These are phyloP conservation scores for Dasypolia templi DNA, from an alignment of 2,888 invertebrate species.

Conservation along the genomic window DNA sequence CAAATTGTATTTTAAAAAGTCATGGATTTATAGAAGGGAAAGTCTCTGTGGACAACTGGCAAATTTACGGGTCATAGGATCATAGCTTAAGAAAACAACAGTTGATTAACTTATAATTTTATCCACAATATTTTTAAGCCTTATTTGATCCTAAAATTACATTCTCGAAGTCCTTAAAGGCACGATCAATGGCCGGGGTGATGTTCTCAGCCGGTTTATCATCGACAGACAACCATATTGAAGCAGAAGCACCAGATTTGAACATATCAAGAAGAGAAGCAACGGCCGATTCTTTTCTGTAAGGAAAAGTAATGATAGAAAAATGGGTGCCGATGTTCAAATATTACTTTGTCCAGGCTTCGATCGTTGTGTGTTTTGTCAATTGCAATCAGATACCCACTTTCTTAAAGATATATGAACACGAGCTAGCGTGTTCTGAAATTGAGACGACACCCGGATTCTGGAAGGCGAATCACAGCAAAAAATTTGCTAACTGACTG, in stretches of 20 bases:
- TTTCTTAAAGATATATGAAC: background rate
- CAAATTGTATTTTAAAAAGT: background rate
- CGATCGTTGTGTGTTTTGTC: background rate
- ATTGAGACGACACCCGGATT: background rate
- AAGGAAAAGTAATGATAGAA: slow-evolving; percentile 16
- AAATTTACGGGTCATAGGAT: background rate
- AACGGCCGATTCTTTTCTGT: slow-evolving; percentile 68
- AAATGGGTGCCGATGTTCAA: background rate
- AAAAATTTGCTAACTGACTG: background rate
- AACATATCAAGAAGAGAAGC: slow-evolving; percentile 65
- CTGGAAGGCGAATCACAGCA: background rate
- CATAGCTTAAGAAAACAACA: background rate
- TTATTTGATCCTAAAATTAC: slow-evolving; percentile 27
- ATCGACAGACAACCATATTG: slow-evolving; percentile 66
- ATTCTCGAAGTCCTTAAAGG: slow-evolving; percentile 52
- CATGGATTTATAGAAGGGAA: background rate
- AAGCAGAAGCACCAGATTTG: slow-evolving; percentile 65
- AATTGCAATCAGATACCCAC: background rate
- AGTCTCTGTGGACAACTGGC: no score
- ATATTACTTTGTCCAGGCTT: background rate
- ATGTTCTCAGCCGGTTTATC: slow-evolving; percentile 68
- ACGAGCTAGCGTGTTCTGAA: background rate
- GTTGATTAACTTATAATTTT: background rate
- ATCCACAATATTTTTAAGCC: background rate
- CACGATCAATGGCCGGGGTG: slow-evolving; percentile 61